These are phyloP conservation scores for Ormyrus thymus DNA, from an alignment of 2,888 invertebrate genomes.

Conservation along the genomic window DNA sequence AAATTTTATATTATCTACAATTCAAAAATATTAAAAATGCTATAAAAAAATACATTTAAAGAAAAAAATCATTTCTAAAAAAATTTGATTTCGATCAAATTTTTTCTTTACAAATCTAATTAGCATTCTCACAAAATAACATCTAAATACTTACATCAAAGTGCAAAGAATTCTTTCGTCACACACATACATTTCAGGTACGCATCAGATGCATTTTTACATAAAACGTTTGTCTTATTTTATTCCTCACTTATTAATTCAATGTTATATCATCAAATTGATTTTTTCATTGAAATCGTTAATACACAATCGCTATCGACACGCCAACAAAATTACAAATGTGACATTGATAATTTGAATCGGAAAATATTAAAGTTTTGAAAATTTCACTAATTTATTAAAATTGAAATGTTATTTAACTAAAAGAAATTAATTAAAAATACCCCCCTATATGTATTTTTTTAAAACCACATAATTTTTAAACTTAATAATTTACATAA, in stretches of 20 bases:
- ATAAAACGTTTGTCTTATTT: slow-evolving; percentile 45
- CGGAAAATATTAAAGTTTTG: no score
- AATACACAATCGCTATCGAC: no score
- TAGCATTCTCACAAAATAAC: slow-evolving; percentile 12
- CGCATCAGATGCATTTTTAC: slow-evolving; percentile 48
- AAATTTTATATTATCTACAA: slow-evolving; percentile 48
- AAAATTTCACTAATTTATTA: no score
- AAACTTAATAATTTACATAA: no score
- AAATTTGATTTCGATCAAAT: slow-evolving; percentile 32
- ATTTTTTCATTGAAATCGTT: not conserved
- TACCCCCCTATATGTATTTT: no score
- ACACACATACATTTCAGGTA: slow-evolving; percentile 24
- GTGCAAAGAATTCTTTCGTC: slow-evolving; percentile 5
- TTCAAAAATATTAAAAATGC: slow-evolving; percentile 34
- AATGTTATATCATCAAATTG: not conserved
- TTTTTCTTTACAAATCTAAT: not conserved
- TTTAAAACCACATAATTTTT: no score
- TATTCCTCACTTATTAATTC: not conserved
- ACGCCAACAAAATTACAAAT: no score
- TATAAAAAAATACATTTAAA: slow-evolving; percentile 38
- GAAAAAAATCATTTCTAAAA: slow-evolving; percentile 23
- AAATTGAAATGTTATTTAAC: no score
- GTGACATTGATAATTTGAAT: no score
- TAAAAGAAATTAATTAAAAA: no score
- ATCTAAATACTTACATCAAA: slow-evolving; percentile 17